A percentile compares a stretch with the other conserved stretches of the same genome.
Conservation (phyloP, 1,140 invertebrate genomes). For the Homalodisca vitripennis region DNA sequence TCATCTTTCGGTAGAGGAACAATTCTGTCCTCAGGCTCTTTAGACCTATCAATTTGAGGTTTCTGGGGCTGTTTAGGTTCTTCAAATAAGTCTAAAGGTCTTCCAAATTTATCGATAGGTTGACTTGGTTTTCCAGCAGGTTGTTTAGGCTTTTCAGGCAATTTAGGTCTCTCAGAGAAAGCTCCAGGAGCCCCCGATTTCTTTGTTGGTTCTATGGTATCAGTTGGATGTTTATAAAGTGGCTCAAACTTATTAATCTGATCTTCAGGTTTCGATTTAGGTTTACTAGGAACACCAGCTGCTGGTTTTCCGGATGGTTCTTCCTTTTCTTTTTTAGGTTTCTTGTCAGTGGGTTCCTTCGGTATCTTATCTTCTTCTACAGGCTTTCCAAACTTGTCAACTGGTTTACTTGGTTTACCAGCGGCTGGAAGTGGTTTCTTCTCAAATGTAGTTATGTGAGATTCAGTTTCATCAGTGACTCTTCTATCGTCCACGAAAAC, state of each 20-base stretch:
- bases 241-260: not conserved
- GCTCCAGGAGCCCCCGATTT: slow-evolving; percentile 6
- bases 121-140: slow-evolving; percentile 20
- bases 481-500: not conserved
- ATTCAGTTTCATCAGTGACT: not conserved
- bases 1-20: not conserved
- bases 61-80: slow-evolving; percentile 2
- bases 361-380: too few relatives aligned
- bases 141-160: slow-evolving; percentile 7
- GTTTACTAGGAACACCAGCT: not conserved
- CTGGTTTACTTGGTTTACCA: slow-evolving; percentile 20
- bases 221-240: not conserved
- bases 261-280: slow-evolving; percentile 2
- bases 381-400: slow-evolving; percentile 8
- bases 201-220: not conserved
- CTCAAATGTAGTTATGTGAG: not conserved
- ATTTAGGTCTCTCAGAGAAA: not conserved
- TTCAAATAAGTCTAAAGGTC: not conserved
- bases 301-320: not conserved
- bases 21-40: not conserved
- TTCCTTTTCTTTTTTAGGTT: too few relatives aligned
- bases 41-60: not conserved
- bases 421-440: not conserved
- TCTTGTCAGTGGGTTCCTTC: too few relatives aligned
- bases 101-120: slow-evolving; percentile 16